Percentiles rank a stretch among this genome's conserved stretches.
phyloP scores from a whole-genome alignment of 2,888 invertebrate genomes.

The Sarcophaga subvicina region DNA sequence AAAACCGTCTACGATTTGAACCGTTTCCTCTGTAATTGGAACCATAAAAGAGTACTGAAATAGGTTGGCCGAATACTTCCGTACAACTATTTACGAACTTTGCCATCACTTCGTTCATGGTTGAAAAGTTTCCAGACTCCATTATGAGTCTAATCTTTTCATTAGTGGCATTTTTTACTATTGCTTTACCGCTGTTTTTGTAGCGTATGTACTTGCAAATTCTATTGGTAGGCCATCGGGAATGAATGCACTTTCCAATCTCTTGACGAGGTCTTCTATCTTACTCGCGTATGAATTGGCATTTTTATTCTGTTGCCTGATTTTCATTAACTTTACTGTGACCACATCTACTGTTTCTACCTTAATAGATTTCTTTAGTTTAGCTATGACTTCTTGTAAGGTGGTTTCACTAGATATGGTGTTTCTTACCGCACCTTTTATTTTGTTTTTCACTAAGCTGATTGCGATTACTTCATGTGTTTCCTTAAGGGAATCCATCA shows the following conservation, averaged over 20 bases:
- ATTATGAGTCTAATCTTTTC: constrained; percentile 14
- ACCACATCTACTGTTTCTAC: not conserved
- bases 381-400: not conserved
- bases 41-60: not conserved
- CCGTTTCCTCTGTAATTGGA: not conserved
- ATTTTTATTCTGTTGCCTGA: constrained; percentile 7
- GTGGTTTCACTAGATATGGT: not conserved
- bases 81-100: constrained; percentile 26
- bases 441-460: not conserved
- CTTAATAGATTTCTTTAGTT: not conserved
- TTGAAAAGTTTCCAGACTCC: constrained; percentile 27
- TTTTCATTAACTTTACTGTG: not conserved
- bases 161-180: constrained; percentile 7
- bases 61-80: not conserved
- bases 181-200: constrained; percentile 1
- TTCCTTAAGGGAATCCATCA: not conserved
- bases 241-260: not conserved
- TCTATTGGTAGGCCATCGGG: constrained; percentile 22
- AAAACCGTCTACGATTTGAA: not conserved
- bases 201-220: constrained; percentile 14
- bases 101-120: constrained; percentile 20
- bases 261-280: constrained; percentile 13
- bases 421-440: not conserved
- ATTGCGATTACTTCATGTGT: not conserved
- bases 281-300: constrained; percentile 8